These are phyloP conservation scores for Gari tellinella DNA, from an alignment of 2,888 invertebrate genomes.

Conservation along the genomic window DNA sequence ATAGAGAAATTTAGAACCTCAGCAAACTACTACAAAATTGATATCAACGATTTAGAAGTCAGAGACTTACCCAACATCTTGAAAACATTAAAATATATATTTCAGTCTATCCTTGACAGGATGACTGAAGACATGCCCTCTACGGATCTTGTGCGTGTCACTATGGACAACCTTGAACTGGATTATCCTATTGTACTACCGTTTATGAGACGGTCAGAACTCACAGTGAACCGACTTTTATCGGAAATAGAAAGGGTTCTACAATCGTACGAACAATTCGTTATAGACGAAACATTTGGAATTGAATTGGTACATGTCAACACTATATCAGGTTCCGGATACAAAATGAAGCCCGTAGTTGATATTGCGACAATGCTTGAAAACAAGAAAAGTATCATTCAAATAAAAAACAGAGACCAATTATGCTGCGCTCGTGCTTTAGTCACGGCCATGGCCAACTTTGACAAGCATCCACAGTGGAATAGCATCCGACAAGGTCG, in stretches of 20 bases:
- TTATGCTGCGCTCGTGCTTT: slow-evolving; percentile 53
- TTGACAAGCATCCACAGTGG: slow-evolving; percentile 44
- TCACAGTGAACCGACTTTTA: slow-evolving; percentile 37
- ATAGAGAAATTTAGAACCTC: slow-evolving; percentile 31
- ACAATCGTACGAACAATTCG: slow-evolving; percentile 52
- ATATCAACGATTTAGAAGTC: slow-evolving; percentile 18
- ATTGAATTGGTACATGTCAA: slow-evolving; percentile 35
- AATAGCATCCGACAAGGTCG: slow-evolving; percentile 40
- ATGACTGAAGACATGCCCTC: slow-evolving; percentile 24
- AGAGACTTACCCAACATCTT: slow-evolving; percentile 25
- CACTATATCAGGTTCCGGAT: slow-evolving; percentile 6
- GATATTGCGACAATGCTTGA: slow-evolving; percentile 30
- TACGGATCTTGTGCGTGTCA: slow-evolving; percentile 39
- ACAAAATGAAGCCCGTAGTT: slow-evolving; percentile 12
- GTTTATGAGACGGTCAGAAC: slow-evolving; percentile 28
- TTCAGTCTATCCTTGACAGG: slow-evolving; percentile 23
- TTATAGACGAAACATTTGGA: too few species aligned
- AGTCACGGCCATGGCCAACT: slow-evolving; percentile 48
- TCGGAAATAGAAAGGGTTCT: slow-evolving; percentile 47
- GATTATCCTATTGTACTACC: slow-evolving; percentile 43
- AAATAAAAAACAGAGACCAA: slow-evolving; percentile 46
- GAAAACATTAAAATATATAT: slow-evolving; percentile 25
- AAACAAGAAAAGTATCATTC: slow-evolving; percentile 42
- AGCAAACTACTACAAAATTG: slow-evolving; percentile 26
- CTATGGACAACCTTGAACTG: slow-evolving; percentile 46